Base-by-base conservation (phyloP, 2,797 vertebrate genomes). In the Ciconia nigra region DNA sequence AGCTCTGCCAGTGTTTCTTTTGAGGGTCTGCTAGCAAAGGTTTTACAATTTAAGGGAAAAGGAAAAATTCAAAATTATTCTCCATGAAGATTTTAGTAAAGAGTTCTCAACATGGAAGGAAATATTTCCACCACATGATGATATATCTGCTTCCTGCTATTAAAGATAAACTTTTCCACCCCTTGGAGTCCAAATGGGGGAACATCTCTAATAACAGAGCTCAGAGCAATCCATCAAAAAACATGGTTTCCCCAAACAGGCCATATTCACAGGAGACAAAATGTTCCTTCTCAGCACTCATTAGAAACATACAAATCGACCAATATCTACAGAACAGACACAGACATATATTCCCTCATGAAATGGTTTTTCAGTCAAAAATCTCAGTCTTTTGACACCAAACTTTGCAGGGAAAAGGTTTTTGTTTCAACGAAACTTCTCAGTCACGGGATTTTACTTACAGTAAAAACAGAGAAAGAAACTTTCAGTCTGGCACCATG, bases 361-460 rank as follows among this genome's bases (percentile, higher is more conserved):
- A 65, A 76, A 69, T n/a, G 6, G 0, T 10, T 29, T 78, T 95
- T 80, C 31, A 26, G 70, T 87, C 25, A 8, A 58, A 69, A 93
- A 10, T 13, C 11, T 35, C 77, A 57, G 4, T 41, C 51, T 87
- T 72, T 44, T 58, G 14, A 44, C 55, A 63, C 3, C 33, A 80
- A 52, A 42, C 12, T 80, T 87, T 7, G 3, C 11, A 72, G 11
- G 7, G 31, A 58, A 62, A 76, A 67, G 7, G 0, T 1, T 73
- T 77, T 44, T 62, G 3, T n/a, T 59, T 61, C 13, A 65, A 33
- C 25, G 54, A 33, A 69, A 21, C 7, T 33, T 84, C 24, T 41
- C 49, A 25, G 0, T 41, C 58, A 28, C 0, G 1, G 29, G 15
- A 65, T 82, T 79, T 42, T 52, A n/a, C 4, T 59, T 52, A 7